phyloP scores from a whole-genome alignment of 2,113 vertebrate species.

The Nycticryphes semicollaris region DNA sequence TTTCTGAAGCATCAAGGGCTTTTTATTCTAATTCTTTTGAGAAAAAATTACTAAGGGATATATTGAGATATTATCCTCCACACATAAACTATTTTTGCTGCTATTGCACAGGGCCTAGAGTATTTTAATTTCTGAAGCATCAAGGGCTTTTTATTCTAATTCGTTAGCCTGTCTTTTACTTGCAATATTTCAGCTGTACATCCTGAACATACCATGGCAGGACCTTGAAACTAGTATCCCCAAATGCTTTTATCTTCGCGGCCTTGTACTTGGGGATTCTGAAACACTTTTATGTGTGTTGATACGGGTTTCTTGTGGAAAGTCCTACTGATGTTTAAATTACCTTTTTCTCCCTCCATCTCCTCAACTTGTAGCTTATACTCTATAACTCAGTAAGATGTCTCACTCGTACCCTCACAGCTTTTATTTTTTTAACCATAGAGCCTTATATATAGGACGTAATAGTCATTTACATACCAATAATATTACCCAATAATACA shows the following conservation, averaged over 20 bases:
- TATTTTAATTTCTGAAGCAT: not conserved
- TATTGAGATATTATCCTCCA: not conserved
- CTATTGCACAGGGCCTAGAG: rapidly evolving
- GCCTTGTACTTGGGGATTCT: not conserved
- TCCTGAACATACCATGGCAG: not conserved
- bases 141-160: not conserved
- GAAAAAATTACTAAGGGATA: not conserved
- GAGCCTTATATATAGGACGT: not conserved
- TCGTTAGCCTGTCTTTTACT: not conserved
- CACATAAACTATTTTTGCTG: not conserved
- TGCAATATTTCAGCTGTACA: not conserved
- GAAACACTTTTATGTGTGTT: not conserved
- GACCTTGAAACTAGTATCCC: not conserved
- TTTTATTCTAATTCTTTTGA: not conserved
- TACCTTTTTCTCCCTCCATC: not conserved
- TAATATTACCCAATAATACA: not conserved
- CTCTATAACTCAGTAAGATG: not conserved
- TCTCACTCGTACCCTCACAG: not conserved
- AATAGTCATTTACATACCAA: not conserved
- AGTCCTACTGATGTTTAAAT: not conserved
- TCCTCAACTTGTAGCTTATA: not conserved
- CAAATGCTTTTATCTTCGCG: not conserved
- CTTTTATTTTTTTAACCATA: not conserved
- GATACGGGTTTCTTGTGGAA: not conserved
- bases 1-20: too few relatives aligned